Percentiles rank a stretch among this genome's conserved stretches.
Conservation (phyloP, 64 coral and sea anemone species). For the Trachythela sp. region DNA sequence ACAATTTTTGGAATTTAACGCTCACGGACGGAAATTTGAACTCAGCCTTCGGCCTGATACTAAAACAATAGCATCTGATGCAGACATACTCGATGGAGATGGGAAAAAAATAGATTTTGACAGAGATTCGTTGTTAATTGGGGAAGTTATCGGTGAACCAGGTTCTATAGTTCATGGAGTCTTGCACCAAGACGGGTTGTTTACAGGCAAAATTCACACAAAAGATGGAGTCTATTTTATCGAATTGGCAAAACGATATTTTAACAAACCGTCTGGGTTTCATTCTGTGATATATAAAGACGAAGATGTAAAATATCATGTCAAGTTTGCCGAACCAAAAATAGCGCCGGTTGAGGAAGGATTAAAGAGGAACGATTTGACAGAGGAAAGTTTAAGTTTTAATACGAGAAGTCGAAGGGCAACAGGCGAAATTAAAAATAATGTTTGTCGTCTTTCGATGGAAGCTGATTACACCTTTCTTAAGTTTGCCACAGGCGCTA, state of each 20-base stretch:
- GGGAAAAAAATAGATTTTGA: slow-evolving; percentile 72
- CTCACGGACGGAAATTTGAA: slow-evolving; percentile 51
- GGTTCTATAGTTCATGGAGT: slow-evolving; percentile 75
- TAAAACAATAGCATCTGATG: slow-evolving; percentile 67
- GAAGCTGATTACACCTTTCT: slow-evolving; percentile 18
- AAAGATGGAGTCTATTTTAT: slow-evolving; percentile 63
- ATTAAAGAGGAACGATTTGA: neutral
- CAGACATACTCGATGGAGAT: slow-evolving; percentile 60
- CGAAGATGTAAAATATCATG: slow-evolving; percentile 63
- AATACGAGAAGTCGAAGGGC: neutral
- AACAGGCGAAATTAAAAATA: neutral
- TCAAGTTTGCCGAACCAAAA: slow-evolving; percentile 44
- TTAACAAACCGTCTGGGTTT: slow-evolving; percentile 52
- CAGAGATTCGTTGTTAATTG: slow-evolving; percentile 55
- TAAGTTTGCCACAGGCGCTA: neutral
- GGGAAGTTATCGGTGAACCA: slow-evolving; percentile 63
- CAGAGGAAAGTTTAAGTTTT: neutral
- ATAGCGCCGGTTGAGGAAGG: neutral
- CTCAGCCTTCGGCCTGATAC: slow-evolving; percentile 62
- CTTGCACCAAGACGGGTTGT: slow-evolving; percentile 63
- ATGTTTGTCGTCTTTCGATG: slow-evolving; percentile 4
- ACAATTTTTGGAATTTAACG: slow-evolving; percentile 66
- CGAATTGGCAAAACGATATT: slow-evolving; percentile 70
- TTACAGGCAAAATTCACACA: slow-evolving; percentile 81
- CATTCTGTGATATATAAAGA: slow-evolving; percentile 93